Base-by-base conservation (phyloP, 2,888 invertebrate genomes). In the Teinopalpus imperialis region DNA sequence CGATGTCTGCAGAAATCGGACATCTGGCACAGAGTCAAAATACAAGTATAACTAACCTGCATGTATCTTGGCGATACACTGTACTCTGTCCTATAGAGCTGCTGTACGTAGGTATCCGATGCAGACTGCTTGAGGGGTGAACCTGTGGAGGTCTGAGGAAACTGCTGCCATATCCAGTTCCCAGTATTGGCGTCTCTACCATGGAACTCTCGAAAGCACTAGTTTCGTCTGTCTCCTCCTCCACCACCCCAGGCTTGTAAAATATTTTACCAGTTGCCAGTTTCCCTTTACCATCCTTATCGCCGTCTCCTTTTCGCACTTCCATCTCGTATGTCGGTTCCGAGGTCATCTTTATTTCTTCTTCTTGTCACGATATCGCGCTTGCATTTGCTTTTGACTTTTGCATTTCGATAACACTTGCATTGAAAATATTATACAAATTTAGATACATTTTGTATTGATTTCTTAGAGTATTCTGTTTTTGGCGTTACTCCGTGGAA, bases 21-120 rank as follows among this genome's bases (percentile, higher is more conserved):
- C n/a, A n/a, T n/a, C n/a, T n/a, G n/a, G n/a, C n/a, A n/a, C n/a
- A n/a, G n/a, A n/a, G n/a, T n/a, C n/a, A n/a, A n/a, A n/a, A n/a
- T n/a, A n/a, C n/a, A n/a, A n/a, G n/a, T n/a, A n/a, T n/a, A n/a
- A n/a, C 56, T 61, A 57, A 91, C 91, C 91, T 90, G 78, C 90
- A 89, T 49, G 90, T 90, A 55, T 91, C 91, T 56, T 87, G 90
- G 21, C 90, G 76, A 51, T 87, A 89, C 1, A 87, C 63, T 26
- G 90, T 90, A 43, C 90, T 90, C 31, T 88, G 89, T 27, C 90
- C 90, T 56, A 91, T 90, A 4, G 91, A 91, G 60, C 91, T 91
- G 71, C 90, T 90, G 43, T 90, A 91, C 1, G 91, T 91, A 6
- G 90, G 90, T 67, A 91, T 89, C 49, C 91, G 81, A 45, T 91